Evolutionary conservation across 2,797 vertebrate species (phyloP).

Genomic region (Sebastes kiyomatsui): DNA sequence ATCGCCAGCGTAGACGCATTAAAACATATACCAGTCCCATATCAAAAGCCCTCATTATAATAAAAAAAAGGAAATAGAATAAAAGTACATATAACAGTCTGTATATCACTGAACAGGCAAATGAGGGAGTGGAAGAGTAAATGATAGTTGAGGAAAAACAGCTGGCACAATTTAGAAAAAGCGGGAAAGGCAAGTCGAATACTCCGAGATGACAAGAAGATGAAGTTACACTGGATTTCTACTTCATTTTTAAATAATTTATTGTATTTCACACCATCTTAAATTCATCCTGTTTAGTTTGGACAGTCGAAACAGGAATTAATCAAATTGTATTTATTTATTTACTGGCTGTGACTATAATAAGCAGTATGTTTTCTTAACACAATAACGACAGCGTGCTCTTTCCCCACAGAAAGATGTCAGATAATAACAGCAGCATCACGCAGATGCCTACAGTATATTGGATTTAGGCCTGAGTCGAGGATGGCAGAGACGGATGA

Average conservation of each 20-base stretch:
- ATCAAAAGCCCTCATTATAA: too few species aligned
- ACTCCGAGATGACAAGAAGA: neutral
- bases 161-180: neutral
- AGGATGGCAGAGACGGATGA: conserved; percentile 61
- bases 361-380: neutral
- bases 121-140: neutral
- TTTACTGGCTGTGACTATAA: neutral
- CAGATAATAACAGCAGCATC: conserved; percentile 20
- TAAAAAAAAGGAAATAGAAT: too few species aligned
- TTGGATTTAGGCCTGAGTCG: conserved; percentile 50
- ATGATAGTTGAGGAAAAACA: neutral
- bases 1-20: too few species aligned
- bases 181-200: neutral
- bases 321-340: neutral
- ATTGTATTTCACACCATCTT: neutral
- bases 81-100: too few species aligned
- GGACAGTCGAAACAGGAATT: neutral
- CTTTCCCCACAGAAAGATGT: neutral
- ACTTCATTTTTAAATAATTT: neutral
- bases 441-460: conserved; percentile 16
- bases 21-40: too few species aligned
- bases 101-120: neutral
- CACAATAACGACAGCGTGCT: conserved; percentile 2
- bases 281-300: neutral
- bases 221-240: neutral